A percentile compares a stretch with the other conserved stretches of the same genome.
phyloP scores from a whole-genome alignment of 2,113 vertebrate species.

The Osmerus eperlanus region DNA sequence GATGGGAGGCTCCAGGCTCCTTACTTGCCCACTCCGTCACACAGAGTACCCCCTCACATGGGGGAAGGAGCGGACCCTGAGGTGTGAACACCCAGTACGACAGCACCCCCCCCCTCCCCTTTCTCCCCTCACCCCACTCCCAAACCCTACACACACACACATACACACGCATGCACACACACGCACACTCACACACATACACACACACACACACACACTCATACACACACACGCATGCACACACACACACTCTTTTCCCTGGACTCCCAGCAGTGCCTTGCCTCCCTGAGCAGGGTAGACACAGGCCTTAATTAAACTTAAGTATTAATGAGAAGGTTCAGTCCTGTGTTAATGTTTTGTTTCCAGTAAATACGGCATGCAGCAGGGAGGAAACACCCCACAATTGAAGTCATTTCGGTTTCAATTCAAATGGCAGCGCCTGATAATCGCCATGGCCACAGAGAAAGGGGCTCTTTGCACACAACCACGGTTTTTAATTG shows the following conservation, averaged over 20 bases:
- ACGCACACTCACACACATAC: constrained; percentile 4
- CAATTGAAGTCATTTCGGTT: constrained; percentile 30
- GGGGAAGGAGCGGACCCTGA: background rate
- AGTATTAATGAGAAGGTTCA: constrained; percentile 67
- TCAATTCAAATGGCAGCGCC: constrained; percentile 34
- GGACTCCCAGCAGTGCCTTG: constrained; percentile 10
- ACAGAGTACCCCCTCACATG: background rate
- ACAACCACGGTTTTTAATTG: background rate
- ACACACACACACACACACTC: constrained; percentile 7
- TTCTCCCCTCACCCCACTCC: constrained; percentile 20
- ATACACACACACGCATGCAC: background rate
- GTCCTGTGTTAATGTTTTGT: constrained; percentile 56
- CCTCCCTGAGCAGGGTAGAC: constrained; percentile 43
- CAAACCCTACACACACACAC: constrained; percentile 2
- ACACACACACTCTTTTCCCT: constrained; percentile 20
- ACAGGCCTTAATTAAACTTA: constrained; percentile 64
- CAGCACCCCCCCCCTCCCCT: constrained; percentile 27
- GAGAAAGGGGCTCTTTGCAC: background rate
- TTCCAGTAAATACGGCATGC: constrained; percentile 62
- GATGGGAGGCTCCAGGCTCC: constrained; percentile 27
- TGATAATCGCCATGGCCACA: constrained; percentile 18
- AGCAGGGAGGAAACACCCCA: constrained; percentile 34
- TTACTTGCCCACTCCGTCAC: background rate
- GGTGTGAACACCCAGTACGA: constrained; percentile 21
- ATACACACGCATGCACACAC: constrained; percentile 6